Evolutionary conservation across 2,113 vertebrate genomes (phyloP).

Genomic region (Mandrillus leucophaeus): DNA sequence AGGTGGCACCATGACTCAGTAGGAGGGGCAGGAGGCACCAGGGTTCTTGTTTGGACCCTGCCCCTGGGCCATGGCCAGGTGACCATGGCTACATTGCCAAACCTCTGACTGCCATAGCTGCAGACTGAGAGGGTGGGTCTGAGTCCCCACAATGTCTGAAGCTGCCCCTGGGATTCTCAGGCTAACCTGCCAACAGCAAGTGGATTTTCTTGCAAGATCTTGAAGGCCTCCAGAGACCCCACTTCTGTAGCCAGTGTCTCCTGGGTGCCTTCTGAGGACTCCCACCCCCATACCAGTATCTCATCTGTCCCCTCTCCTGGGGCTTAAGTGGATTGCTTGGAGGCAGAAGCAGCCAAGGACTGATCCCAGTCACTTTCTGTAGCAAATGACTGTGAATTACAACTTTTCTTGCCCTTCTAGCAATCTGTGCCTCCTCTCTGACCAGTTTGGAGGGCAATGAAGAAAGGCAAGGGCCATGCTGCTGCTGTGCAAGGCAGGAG

Average conservation of each 20-base stretch:
- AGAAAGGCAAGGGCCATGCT: neutral
- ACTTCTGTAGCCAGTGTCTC: neutral
- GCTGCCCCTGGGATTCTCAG: neutral
- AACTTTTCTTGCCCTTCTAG: neutral
- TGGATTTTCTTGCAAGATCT: neutral
- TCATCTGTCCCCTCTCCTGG: neutral
- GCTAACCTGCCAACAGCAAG: neutral
- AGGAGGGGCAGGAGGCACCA: neutral
- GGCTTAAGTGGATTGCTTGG: constrained; percentile 27
- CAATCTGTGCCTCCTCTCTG: neutral
- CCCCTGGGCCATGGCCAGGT: neutral
- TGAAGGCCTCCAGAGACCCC: neutral
- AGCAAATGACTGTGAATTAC: constrained; percentile 75
- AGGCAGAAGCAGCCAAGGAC: constrained; percentile 36
- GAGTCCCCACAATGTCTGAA: neutral
- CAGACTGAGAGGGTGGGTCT: neutral
- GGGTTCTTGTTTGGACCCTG: neutral
- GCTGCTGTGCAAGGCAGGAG: constrained; percentile 20
- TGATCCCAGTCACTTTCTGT: constrained; percentile 63
- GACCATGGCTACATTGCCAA: neutral
- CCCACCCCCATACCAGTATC: neutral
- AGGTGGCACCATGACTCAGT: neutral
- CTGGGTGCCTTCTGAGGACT: neutral
- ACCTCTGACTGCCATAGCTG: neutral
- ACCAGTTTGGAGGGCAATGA: neutral